Evolutionary conservation across 2,797 vertebrate species (phyloP).

Genomic region (Tragelaphus oryx): DNA sequence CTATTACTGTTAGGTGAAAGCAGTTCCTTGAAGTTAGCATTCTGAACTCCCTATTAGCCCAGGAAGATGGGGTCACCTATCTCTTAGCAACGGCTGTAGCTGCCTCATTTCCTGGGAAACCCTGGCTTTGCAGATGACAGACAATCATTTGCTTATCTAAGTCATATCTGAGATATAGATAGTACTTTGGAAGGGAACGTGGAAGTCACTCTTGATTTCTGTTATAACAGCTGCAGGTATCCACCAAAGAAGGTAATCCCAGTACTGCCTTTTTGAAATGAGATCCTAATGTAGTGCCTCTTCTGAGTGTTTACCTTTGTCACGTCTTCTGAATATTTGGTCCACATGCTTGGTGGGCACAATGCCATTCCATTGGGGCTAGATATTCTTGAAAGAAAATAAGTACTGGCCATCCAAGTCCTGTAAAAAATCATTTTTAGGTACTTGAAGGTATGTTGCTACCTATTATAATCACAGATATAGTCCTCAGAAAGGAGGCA

Average conservation of each 20-base stretch:
- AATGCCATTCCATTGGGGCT: not conserved
- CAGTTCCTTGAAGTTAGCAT: not conserved
- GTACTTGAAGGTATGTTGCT: not conserved
- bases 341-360: not conserved
- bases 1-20: not conserved
- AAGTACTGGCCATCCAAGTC: not conserved
- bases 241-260: not conserved
- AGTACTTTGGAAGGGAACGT: not conserved
- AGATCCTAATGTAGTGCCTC: not conserved
- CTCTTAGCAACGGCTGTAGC: not conserved
- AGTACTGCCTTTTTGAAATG: not conserved
- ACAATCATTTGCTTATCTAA: not conserved
- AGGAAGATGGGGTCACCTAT: not conserved
- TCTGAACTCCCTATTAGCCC: not conserved
- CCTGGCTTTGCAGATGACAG: not conserved
- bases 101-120: not conserved
- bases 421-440: not conserved
- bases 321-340: not conserved
- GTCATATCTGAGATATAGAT: not conserved
- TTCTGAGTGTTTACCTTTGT: not conserved
- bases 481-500: not conserved
- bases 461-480: not conserved
- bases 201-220: not conserved
- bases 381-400: not conserved
- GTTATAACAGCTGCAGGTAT: not conserved